phyloP scores from a whole-genome alignment of 2,113 vertebrate genomes.

The Chroicocephalus ridibundus region DNA sequence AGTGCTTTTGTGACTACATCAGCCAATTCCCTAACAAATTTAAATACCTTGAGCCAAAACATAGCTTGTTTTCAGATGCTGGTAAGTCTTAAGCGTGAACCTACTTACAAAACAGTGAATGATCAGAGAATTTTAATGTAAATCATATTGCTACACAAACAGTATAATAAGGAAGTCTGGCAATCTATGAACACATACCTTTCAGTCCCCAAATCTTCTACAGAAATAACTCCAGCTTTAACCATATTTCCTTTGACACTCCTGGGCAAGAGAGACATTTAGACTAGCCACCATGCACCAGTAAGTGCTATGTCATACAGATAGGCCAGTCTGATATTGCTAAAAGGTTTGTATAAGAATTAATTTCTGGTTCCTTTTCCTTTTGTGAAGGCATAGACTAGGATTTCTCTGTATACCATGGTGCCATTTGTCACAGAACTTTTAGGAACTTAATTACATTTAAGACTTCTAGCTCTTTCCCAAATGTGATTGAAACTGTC shows the following conservation, averaged over 20 bases:
- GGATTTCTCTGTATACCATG: background rate
- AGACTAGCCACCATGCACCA: background rate
- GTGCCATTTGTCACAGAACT: background rate
- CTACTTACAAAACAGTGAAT: background rate
- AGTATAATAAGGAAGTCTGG: background rate
- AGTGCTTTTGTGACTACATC: background rate
- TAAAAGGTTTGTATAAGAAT: background rate
- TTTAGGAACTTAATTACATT: background rate
- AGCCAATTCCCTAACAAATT: background rate
- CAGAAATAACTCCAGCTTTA: background rate
- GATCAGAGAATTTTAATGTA: background rate
- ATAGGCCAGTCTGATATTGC: background rate
- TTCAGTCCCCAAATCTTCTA: background rate
- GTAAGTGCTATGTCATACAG: background rate
- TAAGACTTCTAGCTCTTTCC: background rate
- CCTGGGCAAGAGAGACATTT: background rate
- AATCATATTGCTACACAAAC: background rate
- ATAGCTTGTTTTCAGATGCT: background rate
- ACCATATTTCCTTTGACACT: background rate
- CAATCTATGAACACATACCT: fast-evolving
- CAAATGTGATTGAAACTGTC: background rate
- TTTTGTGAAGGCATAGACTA: background rate
- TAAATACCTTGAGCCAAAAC: background rate
- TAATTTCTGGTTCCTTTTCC: background rate
- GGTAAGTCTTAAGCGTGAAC: background rate